Percentiles rank a stretch among this genome's conserved stretches.
phyloP scores from a whole-genome alignment of 2,888 invertebrate genomes.

The Callyntrura guangdongensis region DNA sequence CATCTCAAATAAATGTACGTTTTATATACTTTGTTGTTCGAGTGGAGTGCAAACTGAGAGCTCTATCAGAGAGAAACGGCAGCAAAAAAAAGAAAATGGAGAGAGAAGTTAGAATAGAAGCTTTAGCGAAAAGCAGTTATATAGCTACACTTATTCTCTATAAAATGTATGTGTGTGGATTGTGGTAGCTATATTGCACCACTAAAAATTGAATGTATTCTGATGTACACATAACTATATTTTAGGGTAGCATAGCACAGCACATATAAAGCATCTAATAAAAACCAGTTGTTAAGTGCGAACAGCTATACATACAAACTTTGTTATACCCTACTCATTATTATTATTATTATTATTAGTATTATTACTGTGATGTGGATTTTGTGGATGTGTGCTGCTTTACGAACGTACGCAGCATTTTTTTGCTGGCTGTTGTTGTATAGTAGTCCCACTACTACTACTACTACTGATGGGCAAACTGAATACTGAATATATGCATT shows the following conservation, averaged over 20 bases:
- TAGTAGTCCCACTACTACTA: not conserved
- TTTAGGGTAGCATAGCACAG: not conserved
- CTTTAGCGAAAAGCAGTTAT: slow-evolving; percentile 46
- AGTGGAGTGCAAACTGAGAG: slow-evolving; percentile 31
- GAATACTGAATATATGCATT: slow-evolving; percentile 31
- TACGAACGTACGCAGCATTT: not conserved
- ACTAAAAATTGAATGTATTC: not conserved
- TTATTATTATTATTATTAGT: not conserved
- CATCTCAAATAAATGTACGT: not conserved
- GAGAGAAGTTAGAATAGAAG: slow-evolving; percentile 69
- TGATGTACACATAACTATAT: no score
- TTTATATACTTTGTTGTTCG: slow-evolving; percentile 53
- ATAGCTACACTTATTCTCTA: not conserved
- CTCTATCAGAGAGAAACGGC: slow-evolving; percentile 24
- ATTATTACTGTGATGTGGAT: not conserved
- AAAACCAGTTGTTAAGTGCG: not conserved
- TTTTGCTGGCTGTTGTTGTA: not conserved
- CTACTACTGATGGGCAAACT: slow-evolving; percentile 11
- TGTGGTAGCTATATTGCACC: slow-evolving; percentile 32
- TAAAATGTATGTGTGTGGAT: slow-evolving; percentile 8
- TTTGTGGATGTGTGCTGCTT: not conserved
- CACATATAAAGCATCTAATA: no score
- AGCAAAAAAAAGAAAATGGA: slow-evolving; percentile 66
- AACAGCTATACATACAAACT: not conserved
- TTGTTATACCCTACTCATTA: slow-evolving; percentile 1